Base-by-base conservation (phyloP, 2,113 vertebrate genomes). In the Plestiodon gilberti region DNA sequence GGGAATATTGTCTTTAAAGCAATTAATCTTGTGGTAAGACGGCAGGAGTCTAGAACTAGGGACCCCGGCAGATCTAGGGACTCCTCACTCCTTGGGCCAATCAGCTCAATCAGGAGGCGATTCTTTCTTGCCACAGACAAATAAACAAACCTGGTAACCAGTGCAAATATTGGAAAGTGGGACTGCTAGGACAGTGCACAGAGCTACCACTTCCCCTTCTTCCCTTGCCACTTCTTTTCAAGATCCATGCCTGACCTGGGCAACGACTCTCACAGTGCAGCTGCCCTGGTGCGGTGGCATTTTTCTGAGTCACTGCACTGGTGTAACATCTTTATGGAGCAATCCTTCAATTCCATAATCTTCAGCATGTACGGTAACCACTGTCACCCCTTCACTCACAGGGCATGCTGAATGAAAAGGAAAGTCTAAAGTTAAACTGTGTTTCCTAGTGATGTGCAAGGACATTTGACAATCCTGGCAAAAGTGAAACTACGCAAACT, bases 281-380 rank as follows among this genome's bases (percentile, higher is more conserved):
- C 30, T 81, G 6, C 30, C 25, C 23, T 25, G 3, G 4, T 62
- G 13, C 13, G 4, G 67, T 69, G 35, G 69, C 18, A 3, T 30
- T 33, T 78, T 33, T 48, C 30, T 55, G 52, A 57, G 18, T 33
- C 30, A 30, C n/a, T 55, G 28, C 15, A 80, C 38, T 64, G 35
- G n/a, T 14, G 13, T 23, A 64, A 64, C 14, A 7, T 40, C 33
- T 33, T 78, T 22, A 14, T 25, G 3, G 10, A 83, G 35, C 57
- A 74, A 5, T 43, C 57, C 18, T 23, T 25, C 61, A 62, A 61
- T n/a, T 15, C 7, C 64, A 48, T 22, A 64, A 23, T 69, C 4
- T 59, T 85, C 75, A 80, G 57, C 80, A 86, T 73, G 67, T 33
- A 43, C 23, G 35, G 67, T 10, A 73, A 30, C 40, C 48, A 35